Evolutionary conservation across 2,797 vertebrate species (phyloP).

Genomic region (Mormyrus hasselquistii): DNA sequence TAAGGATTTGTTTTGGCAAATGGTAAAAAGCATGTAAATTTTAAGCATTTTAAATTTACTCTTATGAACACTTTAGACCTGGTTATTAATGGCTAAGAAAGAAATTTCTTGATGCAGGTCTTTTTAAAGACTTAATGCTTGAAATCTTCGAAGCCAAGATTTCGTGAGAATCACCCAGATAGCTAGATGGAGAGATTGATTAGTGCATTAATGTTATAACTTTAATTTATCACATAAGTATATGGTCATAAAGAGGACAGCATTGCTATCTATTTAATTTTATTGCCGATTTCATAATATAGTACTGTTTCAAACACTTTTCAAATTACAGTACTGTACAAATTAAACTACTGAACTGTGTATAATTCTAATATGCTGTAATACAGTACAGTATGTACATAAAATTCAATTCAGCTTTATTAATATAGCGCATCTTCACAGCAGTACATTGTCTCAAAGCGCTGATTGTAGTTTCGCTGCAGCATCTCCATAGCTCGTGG

Average conservation of each 20-base stretch:
- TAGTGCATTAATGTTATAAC: not conserved
- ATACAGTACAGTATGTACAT: not conserved
- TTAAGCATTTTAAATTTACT: not conserved
- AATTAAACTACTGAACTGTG: not conserved
- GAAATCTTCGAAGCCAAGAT: not conserved
- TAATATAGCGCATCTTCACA: not conserved
- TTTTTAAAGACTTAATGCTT: not conserved
- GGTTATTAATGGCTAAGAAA: not conserved
- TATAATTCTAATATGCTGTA: not conserved
- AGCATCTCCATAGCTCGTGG: not conserved
- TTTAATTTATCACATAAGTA: not conserved
- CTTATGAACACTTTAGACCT: not conserved
- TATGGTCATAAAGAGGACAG: not conserved
- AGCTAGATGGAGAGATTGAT: not conserved
- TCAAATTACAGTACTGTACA: not conserved
- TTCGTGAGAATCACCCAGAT: not conserved
- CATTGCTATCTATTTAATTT: not conserved
- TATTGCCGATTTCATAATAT: not conserved
- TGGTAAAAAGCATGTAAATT: not conserved
- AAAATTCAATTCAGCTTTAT: not conserved
- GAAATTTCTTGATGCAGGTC: not conserved
- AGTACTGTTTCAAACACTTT: not conserved
- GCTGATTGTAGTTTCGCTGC: not conserved
- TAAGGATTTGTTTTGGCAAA: not conserved
- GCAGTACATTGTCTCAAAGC: not conserved